Percentiles rank a stretch among this genome's conserved stretches.
phyloP scores from a whole-genome alignment of 2,797 vertebrate genomes.

The Falco rusticolus region DNA sequence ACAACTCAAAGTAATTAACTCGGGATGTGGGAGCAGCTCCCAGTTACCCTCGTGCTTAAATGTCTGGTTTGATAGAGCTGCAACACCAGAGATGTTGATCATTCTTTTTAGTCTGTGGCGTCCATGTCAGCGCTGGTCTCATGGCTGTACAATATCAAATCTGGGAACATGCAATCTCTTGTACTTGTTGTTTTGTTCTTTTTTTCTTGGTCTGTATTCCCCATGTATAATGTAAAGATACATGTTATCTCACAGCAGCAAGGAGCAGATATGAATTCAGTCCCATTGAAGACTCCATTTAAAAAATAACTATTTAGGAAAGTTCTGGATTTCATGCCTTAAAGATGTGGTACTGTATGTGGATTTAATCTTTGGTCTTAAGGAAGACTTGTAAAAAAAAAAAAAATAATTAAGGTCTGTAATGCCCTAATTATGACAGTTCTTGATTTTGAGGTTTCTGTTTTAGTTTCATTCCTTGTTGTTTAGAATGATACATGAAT shows the following conservation, averaged over 20 bases:
- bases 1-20: background rate
- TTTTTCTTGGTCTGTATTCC: background rate
- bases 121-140: background rate
- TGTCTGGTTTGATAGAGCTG: background rate
- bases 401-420: background rate
- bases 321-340: background rate
- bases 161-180: background rate
- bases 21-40: background rate
- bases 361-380: background rate
- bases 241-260: background rate
- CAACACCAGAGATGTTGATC: background rate
- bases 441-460: slow-evolving; percentile 1
- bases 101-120: background rate
- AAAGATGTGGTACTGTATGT: background rate
- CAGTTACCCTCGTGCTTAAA: background rate
- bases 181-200: background rate
- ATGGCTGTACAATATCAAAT: background rate
- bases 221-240: background rate
- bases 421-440: background rate
- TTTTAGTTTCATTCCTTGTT: slow-evolving; percentile 1
- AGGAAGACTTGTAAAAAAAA: background rate
- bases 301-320: background rate
- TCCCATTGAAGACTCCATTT: background rate
- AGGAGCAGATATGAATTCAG: background rate
- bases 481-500: background rate